Evolutionary conservation across 1,140 invertebrate species (phyloP).

Genomic region (Cydia fagiglandana): DNA sequence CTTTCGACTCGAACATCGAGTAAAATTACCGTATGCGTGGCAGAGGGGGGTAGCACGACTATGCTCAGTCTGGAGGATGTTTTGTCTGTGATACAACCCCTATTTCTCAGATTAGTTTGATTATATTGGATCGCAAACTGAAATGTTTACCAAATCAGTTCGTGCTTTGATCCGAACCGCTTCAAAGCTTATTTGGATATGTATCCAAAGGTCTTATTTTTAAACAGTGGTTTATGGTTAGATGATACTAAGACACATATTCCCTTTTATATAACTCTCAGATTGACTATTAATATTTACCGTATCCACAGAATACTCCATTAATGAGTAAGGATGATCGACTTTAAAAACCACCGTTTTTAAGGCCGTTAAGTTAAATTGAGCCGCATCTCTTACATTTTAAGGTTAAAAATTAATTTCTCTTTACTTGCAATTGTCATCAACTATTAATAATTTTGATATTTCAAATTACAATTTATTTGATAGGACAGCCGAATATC

Average conservation of each 20-base stretch:
- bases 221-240: neutral
- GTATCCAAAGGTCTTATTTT: neutral
- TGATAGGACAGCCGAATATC: too few relatives aligned
- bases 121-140: neutral
- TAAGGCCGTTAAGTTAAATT: too few relatives aligned
- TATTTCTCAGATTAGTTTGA: neutral
- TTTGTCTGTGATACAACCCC: too few relatives aligned
- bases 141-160: constrained; percentile 6
- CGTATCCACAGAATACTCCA: neutral
- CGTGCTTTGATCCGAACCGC: neutral
- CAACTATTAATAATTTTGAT: too few relatives aligned
- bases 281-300: neutral
- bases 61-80: too few relatives aligned
- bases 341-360: neutral
- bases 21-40: too few relatives aligned
- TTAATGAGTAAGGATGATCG: neutral
- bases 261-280: neutral
- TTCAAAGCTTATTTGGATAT: neutral
- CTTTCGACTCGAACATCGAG: too few relatives aligned
- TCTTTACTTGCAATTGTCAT: neutral
- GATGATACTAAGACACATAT: neutral
- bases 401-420: neutral
- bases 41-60: too few relatives aligned
- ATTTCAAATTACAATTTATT: too few relatives aligned
- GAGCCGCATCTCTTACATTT: neutral